phyloP scores from a whole-genome alignment of 1,140 invertebrate genomes.

The Cydia splendana region DNA sequence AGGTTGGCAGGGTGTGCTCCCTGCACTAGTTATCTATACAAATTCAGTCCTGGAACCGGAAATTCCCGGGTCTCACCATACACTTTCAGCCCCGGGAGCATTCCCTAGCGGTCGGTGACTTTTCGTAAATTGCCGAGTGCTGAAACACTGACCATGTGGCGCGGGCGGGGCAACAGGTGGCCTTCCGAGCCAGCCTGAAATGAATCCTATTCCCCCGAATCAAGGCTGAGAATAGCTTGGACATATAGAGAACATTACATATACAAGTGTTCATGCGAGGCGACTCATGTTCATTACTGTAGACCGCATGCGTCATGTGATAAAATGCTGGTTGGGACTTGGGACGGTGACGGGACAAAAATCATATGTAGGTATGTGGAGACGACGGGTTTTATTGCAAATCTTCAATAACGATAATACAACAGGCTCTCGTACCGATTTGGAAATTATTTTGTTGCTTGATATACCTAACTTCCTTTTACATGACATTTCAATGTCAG shows the following conservation, averaged over 20 bases:
- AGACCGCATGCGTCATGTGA: not conserved
- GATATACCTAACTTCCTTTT: no score
- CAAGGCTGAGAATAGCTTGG: not conserved
- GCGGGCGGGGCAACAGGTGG: conserved; percentile 19
- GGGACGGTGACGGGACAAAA: not conserved
- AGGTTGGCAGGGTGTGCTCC: no score
- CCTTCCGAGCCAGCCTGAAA: not conserved
- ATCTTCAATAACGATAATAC: no score
- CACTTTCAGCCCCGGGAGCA: no score
- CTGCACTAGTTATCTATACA: no score
- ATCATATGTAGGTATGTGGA: not conserved
- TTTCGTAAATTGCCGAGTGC: not conserved
- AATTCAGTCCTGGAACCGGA: no score
- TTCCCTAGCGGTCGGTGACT: not conserved
- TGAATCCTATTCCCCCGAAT: not conserved
- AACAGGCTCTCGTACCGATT: no score
- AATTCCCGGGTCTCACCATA: no score
- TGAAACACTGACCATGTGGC: not conserved
- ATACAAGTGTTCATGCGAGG: not conserved
- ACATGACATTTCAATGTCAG: no score
- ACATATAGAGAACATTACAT: not conserved
- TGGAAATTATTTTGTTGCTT: no score
- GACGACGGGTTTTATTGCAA: no score
- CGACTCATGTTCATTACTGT: not conserved
- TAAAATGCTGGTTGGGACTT: not conserved